phyloP scores from a whole-genome alignment of 2,113 vertebrate genomes.

The Corythoichthys haematopterus region DNA sequence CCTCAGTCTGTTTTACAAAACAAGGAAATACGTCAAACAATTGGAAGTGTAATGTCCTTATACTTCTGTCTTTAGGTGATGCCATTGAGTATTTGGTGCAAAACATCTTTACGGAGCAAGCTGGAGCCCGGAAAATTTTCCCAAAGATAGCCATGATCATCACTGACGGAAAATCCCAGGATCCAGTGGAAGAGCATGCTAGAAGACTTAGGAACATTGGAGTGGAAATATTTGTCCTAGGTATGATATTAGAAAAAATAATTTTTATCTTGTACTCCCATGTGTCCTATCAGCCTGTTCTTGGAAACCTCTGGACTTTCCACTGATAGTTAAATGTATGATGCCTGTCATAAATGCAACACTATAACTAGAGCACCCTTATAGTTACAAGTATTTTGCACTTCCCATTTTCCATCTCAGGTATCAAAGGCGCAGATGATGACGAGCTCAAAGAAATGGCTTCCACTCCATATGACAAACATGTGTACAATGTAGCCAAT shows the following conservation, averaged over 20 bases:
- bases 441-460: constrained; percentile 91
- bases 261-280: constrained; percentile 40
- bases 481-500: constrained; percentile 93
- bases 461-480: constrained; percentile 83
- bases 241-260: constrained; percentile 70
- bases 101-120: constrained; percentile 85
- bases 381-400: constrained; percentile 24
- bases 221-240: constrained; percentile 95
- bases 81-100: constrained; percentile 88
- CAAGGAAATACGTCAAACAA: background rate
- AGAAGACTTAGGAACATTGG: constrained; percentile 86
- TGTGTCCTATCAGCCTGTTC: constrained; percentile 32
- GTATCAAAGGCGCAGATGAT: constrained; percentile 97
- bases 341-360: constrained; percentile 23
- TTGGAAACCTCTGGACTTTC: constrained; percentile 56
- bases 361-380: constrained; percentile 16
- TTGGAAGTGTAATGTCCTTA: background rate
- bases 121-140: constrained; percentile 88
- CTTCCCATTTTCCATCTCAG: constrained; percentile 61
- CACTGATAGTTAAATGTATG: constrained; percentile 28
- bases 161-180: constrained; percentile 98
- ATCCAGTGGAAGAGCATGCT: constrained; percentile 88
- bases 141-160: constrained; percentile 97
- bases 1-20: background rate
- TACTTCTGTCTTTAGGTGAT: constrained; percentile 71